These are phyloP conservation scores for Graphium colonna DNA, from an alignment of 2,888 invertebrate genomes.

Conservation along the genomic window DNA sequence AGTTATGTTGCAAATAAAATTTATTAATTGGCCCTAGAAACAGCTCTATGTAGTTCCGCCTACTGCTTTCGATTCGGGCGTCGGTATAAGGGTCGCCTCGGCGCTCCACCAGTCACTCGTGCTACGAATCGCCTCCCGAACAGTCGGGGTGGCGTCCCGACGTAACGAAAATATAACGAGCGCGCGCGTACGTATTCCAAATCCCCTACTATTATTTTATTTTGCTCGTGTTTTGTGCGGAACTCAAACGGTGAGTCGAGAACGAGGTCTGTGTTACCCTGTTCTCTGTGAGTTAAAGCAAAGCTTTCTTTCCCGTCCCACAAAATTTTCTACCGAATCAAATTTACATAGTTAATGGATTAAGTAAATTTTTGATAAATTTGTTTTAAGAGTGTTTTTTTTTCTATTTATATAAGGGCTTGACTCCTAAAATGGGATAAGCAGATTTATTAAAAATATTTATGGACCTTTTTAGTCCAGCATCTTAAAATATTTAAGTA, in stretches of 20 bases:
- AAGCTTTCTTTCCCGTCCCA: not conserved
- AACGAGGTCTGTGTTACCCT: constrained; percentile 1
- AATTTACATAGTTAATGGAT: not conserved
- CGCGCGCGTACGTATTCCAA: constrained; percentile 69
- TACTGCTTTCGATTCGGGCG: constrained; percentile 49
- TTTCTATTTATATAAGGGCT: not conserved
- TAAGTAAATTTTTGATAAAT: not conserved
- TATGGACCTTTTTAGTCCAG: too few species aligned
- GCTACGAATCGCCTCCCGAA: constrained; percentile 58
- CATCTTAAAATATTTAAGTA: too few species aligned
- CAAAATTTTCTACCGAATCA: not conserved
- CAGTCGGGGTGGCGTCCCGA: constrained; percentile 55
- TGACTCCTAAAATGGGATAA: too few species aligned
- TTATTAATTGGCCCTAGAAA: too few species aligned
- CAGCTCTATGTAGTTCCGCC: constrained; percentile 49
- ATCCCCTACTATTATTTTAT: constrained; percentile 14
- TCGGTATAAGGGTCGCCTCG: constrained; percentile 62
- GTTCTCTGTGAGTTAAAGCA: not conserved
- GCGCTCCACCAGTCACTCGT: constrained; percentile 54
- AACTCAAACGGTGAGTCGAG: constrained; percentile 17
- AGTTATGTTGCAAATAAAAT: too few species aligned
- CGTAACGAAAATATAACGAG: constrained; percentile 43
- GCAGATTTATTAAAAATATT: too few species aligned
- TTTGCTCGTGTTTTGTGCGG: constrained; percentile 13
- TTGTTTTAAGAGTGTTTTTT: not conserved